These are phyloP conservation scores for Ochotona princeps DNA, from an alignment of 2,113 vertebrate species.

Conservation along the genomic window DNA sequence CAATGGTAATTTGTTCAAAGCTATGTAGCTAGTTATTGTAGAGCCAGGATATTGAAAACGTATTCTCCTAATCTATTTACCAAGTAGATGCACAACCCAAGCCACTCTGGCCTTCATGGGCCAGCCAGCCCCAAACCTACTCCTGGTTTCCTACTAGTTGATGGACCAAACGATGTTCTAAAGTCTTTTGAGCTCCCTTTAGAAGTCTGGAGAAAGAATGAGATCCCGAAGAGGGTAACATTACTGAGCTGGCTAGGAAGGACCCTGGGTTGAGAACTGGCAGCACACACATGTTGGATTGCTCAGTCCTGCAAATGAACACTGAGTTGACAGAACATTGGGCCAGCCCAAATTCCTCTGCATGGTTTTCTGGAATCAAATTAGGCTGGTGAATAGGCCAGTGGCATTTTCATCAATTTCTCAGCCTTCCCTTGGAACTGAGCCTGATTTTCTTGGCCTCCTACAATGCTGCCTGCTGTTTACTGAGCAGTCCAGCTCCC, in stretches of 20 bases:
- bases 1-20: background rate
- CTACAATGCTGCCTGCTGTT: background rate
- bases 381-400: constrained; percentile 56
- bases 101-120: background rate
- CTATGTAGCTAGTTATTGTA: background rate
- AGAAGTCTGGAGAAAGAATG: background rate
- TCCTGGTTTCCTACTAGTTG: background rate
- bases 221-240: background rate
- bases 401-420: constrained; percentile 34
- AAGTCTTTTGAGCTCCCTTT: background rate
- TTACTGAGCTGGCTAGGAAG: background rate
- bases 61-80: background rate
- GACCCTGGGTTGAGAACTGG: background rate
- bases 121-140: background rate
- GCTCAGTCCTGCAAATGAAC: constrained; percentile 19
- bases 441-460: constrained; percentile 54
- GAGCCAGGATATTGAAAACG: background rate
- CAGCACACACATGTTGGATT: background rate
- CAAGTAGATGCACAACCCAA: background rate
- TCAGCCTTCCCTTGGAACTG: constrained; percentile 45
- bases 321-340: constrained; percentile 8
- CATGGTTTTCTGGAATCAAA: constrained; percentile 62
- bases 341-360: constrained; percentile 22
- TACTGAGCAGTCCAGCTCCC: constrained; percentile 50
- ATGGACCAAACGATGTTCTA: background rate